These are phyloP conservation scores for Lemur catta DNA, from an alignment of 2,797 vertebrate genomes.

Conservation along the genomic window DNA sequence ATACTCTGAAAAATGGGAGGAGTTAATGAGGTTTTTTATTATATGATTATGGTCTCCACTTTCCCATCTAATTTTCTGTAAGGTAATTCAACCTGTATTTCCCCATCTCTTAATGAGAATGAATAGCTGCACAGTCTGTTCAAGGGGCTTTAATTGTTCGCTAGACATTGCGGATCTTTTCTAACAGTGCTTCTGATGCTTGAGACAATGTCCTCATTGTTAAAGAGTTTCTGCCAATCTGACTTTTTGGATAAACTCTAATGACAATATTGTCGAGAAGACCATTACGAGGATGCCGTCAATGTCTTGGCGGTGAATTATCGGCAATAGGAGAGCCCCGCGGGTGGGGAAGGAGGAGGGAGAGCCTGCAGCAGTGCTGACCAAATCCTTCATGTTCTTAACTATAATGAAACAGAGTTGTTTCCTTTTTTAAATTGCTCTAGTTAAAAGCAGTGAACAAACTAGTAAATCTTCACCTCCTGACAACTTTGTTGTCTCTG, in stretches of 20 bases:
- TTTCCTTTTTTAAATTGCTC: not conserved
- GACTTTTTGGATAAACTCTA: not conserved
- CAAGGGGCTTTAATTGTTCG: constrained; percentile 7
- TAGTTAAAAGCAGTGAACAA: not conserved
- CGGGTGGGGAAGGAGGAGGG: too few relatives aligned
- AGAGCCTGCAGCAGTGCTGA: not conserved
- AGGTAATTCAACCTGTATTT: constrained; percentile 29
- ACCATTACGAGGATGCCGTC: not conserved
- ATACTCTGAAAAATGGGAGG: not conserved
- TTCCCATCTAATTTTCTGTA: constrained; percentile 29
- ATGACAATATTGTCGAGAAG: not conserved
- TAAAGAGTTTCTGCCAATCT: not conserved
- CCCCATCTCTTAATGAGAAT: not conserved
- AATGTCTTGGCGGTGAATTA: not conserved
- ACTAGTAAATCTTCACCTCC: not conserved
- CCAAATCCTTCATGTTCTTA: not conserved
- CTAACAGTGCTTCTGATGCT: not conserved
- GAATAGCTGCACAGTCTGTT: not conserved
- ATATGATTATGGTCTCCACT: not conserved
- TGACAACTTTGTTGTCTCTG: not conserved
- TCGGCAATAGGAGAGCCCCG: not conserved
- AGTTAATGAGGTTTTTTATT: constrained; percentile 26
- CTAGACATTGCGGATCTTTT: not conserved
- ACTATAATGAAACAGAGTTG: not conserved
- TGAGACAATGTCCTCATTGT: not conserved